Conservation (phyloP, 2,888 invertebrate genomes). For the Ceraclea dissimilis region DNA sequence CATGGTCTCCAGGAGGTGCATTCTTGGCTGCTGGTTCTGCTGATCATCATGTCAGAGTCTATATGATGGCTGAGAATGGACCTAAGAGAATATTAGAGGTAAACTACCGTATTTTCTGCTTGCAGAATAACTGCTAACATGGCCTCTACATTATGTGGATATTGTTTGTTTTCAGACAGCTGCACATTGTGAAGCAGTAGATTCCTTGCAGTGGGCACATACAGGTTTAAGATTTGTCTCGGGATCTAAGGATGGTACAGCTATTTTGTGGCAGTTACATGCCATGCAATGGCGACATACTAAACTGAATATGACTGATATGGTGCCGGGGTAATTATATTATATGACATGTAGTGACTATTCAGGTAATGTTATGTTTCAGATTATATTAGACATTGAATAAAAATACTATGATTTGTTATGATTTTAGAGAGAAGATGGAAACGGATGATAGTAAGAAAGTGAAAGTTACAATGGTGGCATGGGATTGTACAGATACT, state of each 20-base stretch:
- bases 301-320: slow-evolving; percentile 62
- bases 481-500: slow-evolving; percentile 86
- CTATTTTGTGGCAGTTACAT: slow-evolving; percentile 87
- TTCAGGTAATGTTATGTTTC: too few species aligned
- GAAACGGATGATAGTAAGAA: slow-evolving; percentile 51
- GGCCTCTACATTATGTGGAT: neutral
- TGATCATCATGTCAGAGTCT: slow-evolving; percentile 91
- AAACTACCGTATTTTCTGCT: neutral
- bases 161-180: slow-evolving; percentile 53
- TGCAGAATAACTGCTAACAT: neutral
- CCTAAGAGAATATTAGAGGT: slow-evolving; percentile 57
- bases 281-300: slow-evolving; percentile 82
- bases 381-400: neutral
- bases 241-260: slow-evolving; percentile 93
- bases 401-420: neutral
- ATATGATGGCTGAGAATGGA: slow-evolving; percentile 71
- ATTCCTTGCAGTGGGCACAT: slow-evolving; percentile 94
- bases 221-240: slow-evolving; percentile 81
- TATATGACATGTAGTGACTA: too few species aligned
- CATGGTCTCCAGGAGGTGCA: slow-evolving; percentile 80
- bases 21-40: slow-evolving; percentile 92
- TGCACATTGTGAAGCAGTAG: slow-evolving; percentile 85
- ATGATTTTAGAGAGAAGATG: slow-evolving; percentile 28
- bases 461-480: slow-evolving; percentile 89
- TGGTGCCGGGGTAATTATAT: slow-evolving; percentile 48